Percentiles rank a stretch among this genome's conserved stretches.
Conservation (phyloP, 1,140 invertebrate species). For the Drosophila ironensis region DNA sequence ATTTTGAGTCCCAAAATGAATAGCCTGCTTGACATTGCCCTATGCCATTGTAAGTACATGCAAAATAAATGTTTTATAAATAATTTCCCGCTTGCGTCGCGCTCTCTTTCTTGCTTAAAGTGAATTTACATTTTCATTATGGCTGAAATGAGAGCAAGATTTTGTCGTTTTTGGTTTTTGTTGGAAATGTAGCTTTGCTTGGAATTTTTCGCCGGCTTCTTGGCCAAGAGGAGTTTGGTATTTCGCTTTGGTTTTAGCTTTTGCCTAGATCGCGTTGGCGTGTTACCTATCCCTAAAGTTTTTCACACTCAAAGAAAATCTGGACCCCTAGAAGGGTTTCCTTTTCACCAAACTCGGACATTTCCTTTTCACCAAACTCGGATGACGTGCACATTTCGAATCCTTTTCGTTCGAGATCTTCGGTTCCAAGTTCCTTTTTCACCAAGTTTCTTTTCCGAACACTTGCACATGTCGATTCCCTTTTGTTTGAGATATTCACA, state of each 20-base stretch:
- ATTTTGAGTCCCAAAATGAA: no score
- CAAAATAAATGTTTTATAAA: neutral
- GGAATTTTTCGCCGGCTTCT: constrained; percentile 46
- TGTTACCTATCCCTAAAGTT: neutral
- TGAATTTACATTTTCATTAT: constrained; percentile 75
- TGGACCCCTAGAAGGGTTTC: no score
- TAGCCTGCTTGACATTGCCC: constrained; percentile 40
- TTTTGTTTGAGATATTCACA: no score
- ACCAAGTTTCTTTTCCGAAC: no score
- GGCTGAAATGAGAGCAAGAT: constrained; percentile 69
- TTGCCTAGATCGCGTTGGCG: constrained; percentile 33
- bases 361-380: no score
- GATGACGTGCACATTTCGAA: no score
- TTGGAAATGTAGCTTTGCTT: constrained; percentile 37
- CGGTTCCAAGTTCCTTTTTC: no score
- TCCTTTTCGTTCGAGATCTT: no score
- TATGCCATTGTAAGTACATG: constrained; percentile 5
- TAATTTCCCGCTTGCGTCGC: constrained; percentile 19
- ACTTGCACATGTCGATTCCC: no score
- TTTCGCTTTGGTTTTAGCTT: constrained; percentile 22
- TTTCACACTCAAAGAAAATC: no score
- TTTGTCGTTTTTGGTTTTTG: constrained; percentile 27
- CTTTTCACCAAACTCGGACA: no score
- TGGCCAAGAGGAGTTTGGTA: constrained; percentile 28
- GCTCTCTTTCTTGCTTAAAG: constrained; percentile 35